phyloP scores from a whole-genome alignment of 2,888 invertebrate species.

The Sicus ferrugineus region DNA sequence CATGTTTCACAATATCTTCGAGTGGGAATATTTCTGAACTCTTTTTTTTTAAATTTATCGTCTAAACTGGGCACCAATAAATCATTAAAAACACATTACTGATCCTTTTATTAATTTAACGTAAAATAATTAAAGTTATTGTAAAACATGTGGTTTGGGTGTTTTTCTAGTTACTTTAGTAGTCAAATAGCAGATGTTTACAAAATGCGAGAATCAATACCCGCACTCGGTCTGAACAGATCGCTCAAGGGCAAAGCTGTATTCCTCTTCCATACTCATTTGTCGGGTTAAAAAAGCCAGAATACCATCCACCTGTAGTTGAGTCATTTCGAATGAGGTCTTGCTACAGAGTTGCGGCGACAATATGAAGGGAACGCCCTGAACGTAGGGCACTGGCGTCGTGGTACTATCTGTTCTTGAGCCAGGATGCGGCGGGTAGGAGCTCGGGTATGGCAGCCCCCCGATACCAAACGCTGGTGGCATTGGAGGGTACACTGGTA shows the following conservation, averaged over 20 bases:
- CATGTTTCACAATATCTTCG: too few relatives aligned
- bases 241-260: conserved; percentile 56
- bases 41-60: too few relatives aligned
- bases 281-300: conserved; percentile 57
- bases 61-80: too few relatives aligned
- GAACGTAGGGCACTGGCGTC: conserved; percentile 52
- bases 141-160: too few relatives aligned
- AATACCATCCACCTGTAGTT: conserved; percentile 58
- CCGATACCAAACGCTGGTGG: conserved; percentile 43
- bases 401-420: conserved; percentile 1
- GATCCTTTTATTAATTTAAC: too few relatives aligned
- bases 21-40: too few relatives aligned
- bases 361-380: conserved; percentile 58
- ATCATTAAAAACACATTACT: too few relatives aligned
- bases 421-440: conserved; percentile 41
- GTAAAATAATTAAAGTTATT: too few relatives aligned
- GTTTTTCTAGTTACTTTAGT: too few relatives aligned
- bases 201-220: conserved; percentile 38
- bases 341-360: conserved; percentile 54
- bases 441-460: conserved; percentile 46
- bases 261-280: conserved; percentile 55
- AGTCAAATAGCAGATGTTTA: too few relatives aligned
- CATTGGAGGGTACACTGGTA: conserved; percentile 50
- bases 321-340: conserved; percentile 49
- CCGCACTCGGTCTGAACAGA: conserved; percentile 57